phyloP scores from a whole-genome alignment of 2,113 vertebrate genomes.

The Osmerus eperlanus region DNA sequence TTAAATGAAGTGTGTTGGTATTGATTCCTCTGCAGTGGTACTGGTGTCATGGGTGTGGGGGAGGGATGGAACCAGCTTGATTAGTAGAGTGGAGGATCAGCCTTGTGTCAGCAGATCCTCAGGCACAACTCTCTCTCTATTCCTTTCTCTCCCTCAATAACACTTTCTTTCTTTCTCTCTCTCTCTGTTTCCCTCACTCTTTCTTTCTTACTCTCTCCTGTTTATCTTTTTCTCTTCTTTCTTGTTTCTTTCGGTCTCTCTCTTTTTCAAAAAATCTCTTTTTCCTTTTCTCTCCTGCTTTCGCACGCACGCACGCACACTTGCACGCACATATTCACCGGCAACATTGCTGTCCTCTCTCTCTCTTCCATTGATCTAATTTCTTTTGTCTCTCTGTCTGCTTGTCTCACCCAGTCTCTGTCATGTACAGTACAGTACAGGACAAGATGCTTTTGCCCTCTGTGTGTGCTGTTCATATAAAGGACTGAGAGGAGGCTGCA shows the following conservation, averaged over 20 bases:
- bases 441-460: no score
- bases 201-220: no score
- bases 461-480: not conserved
- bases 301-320: no score
- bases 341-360: not conserved
- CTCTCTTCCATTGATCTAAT: not conserved
- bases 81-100: constrained; percentile 2
- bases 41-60: not conserved
- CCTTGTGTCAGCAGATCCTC: not conserved
- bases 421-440: no score
- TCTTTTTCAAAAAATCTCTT: no score
- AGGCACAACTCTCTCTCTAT: not conserved
- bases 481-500: not conserved
- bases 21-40: constrained; percentile 1
- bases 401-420: no score
- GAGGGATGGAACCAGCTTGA: not conserved
- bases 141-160: not conserved
- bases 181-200: no score
- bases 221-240: no score
- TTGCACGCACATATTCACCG: no score
- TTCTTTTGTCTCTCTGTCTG: no score
- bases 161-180: not conserved
- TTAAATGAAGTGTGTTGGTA: not conserved
- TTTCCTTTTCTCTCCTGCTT: no score
- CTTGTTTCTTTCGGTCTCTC: no score